Percentiles rank a stretch among this genome's conserved stretches.
Evolutionary conservation across 2,113 vertebrate species (phyloP).

Genomic region (Engraulis encrasicolus): DNA sequence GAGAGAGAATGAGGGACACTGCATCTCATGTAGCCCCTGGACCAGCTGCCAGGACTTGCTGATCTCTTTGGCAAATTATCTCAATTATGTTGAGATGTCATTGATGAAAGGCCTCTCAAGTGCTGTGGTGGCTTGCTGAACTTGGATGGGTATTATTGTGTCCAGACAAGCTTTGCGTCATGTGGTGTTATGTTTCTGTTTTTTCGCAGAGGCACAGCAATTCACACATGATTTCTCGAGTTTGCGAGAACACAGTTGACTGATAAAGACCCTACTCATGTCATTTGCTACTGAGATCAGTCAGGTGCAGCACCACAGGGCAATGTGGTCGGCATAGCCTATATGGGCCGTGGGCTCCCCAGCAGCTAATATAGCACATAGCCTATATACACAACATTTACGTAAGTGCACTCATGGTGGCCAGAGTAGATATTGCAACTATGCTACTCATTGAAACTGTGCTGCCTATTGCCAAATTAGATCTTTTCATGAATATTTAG

Average conservation of each 20-base stretch:
- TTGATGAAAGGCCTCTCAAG: slow-evolving; percentile 48
- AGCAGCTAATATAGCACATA: too few relatives aligned
- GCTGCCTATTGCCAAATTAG: too few relatives aligned
- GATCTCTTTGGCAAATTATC: slow-evolving; percentile 47
- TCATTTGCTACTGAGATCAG: background rate
- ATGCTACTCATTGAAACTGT: too few relatives aligned
- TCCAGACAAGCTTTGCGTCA: slow-evolving; percentile 6
- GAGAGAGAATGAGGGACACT: too few relatives aligned
- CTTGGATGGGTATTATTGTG: slow-evolving; percentile 24
- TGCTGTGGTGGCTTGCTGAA: slow-evolving; percentile 32
- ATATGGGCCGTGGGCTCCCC: too few relatives aligned
- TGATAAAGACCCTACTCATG: background rate
- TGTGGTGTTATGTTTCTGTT: background rate
- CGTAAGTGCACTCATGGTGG: too few relatives aligned
- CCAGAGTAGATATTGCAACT: too few relatives aligned
- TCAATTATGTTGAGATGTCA: slow-evolving; percentile 36
- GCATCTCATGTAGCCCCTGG: slow-evolving; percentile 45
- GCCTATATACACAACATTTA: too few relatives aligned
- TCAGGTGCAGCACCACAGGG: too few relatives aligned
- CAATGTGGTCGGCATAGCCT: too few relatives aligned
- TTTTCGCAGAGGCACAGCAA: background rate
- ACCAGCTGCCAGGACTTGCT: slow-evolving; percentile 37
- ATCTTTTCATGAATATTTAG: too few relatives aligned
- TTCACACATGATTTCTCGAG: background rate
- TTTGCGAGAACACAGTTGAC: background rate